Evolutionary conservation across 1,140 invertebrate genomes (phyloP).

Genomic region (Spodoptera litura): DNA sequence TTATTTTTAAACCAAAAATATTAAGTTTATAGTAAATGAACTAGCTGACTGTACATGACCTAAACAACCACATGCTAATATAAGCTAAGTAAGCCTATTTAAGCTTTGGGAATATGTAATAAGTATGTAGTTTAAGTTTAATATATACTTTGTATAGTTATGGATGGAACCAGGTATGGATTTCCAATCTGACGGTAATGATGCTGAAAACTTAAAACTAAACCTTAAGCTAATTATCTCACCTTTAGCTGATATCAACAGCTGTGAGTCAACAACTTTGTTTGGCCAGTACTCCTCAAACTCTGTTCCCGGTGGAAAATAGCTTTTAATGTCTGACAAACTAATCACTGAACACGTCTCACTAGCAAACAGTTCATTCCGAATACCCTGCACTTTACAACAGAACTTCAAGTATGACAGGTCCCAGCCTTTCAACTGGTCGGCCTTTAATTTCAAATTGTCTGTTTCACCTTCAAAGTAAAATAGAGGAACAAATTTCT

Average conservation of each 20-base stretch:
- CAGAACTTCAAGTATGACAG: conserved; percentile 97
- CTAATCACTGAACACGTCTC: conserved; percentile 96
- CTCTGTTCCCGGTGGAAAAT: conserved; percentile 94
- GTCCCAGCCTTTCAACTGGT: conserved; percentile 95
- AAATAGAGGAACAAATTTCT: conserved; percentile 97
- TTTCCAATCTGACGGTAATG: too few species aligned
- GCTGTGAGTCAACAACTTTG: conserved; percentile 92
- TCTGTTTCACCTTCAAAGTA: conserved; percentile 97
- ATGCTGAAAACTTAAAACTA: not conserved
- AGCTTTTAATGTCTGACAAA: conserved; percentile 95
- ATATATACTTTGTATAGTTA: too few species aligned
- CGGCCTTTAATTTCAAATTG: conserved; percentile 94
- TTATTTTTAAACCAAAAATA: too few species aligned
- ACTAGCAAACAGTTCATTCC: conserved; percentile 95
- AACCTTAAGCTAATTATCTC: conserved; percentile 57
- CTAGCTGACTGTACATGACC: too few species aligned
- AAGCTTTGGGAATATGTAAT: too few species aligned
- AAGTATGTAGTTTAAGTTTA: too few species aligned
- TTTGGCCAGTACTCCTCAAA: conserved; percentile 97
- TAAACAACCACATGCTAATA: too few species aligned
- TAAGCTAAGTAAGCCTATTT: too few species aligned
- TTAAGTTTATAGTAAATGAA: too few species aligned
- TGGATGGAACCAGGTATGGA: too few species aligned
- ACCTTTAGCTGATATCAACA: conserved; percentile 89
- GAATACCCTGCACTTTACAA: conserved; percentile 96